Conservation (phyloP, 2,797 vertebrate species). For the Melanotaenia trifasciata region DNA sequence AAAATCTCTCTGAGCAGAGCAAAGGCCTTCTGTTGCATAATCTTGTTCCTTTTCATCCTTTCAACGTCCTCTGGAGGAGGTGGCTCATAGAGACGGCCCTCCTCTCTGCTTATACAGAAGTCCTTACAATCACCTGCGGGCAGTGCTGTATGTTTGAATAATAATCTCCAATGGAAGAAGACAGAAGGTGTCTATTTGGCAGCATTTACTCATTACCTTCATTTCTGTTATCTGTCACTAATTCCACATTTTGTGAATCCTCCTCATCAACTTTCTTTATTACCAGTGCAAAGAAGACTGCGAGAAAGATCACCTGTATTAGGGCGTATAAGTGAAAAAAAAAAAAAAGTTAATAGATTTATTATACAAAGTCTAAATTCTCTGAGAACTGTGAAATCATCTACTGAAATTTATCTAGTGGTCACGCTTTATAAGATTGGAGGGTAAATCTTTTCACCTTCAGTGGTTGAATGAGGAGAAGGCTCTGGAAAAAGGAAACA, state of each 20-base stretch:
- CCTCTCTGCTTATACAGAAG: constrained; percentile 65
- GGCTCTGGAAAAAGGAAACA: constrained; percentile 91
- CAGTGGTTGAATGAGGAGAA: constrained; percentile 91
- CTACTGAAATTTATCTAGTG: not conserved
- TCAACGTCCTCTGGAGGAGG: constrained; percentile 85
- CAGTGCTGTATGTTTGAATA: not conserved
- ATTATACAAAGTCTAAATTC: no score
- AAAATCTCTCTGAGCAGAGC: constrained; percentile 90
- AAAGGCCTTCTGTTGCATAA: constrained; percentile 90
- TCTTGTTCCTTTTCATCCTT: constrained; percentile 85
- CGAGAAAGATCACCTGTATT: constrained; percentile 89
- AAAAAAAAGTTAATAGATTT: fast-evolving
- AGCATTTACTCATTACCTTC: constrained; percentile 75
- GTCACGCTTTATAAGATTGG: not conserved
- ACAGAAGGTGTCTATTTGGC: not conserved
- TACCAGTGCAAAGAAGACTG: constrained; percentile 92
- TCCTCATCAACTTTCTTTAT: constrained; percentile 90
- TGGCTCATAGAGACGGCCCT: constrained; percentile 85
- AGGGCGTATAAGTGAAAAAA: not conserved
- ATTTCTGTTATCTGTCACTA: constrained; percentile 62
- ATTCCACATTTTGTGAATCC: constrained; percentile 78
- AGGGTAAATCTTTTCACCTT: constrained; percentile 80
- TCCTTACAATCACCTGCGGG: constrained; percentile 75
- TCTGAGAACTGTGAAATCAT: not conserved
- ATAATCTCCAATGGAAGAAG: not conserved